Evolutionary conservation across 35 echinoderm and acorn worm genomes (phyloP).

Genomic region (Holothuria glaberrima): DNA sequence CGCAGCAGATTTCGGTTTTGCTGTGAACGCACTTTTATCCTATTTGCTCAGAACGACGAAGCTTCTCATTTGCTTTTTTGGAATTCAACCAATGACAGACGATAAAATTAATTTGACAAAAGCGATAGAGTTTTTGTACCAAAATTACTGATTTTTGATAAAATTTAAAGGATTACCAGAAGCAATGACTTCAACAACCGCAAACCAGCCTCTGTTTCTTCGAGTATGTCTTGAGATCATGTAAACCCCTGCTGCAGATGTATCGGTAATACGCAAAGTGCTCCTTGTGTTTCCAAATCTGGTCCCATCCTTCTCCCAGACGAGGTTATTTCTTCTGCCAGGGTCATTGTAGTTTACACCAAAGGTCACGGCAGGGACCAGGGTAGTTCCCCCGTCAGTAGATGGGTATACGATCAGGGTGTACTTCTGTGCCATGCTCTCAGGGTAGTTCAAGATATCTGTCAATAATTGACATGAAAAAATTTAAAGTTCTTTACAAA

Average conservation of each 20-base stretch:
- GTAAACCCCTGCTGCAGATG: background rate
- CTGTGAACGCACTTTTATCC: too few species aligned
- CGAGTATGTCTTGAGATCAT: background rate
- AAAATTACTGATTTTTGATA: too few species aligned
- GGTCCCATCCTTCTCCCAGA: background rate
- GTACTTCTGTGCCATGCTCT: background rate
- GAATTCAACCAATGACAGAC: too few species aligned
- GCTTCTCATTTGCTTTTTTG: too few species aligned
- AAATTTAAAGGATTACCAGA: background rate
- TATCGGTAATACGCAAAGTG: background rate
- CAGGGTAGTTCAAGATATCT: constrained; percentile 1
- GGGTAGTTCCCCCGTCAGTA: background rate
- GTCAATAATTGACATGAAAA: too few species aligned
- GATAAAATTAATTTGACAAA: too few species aligned
- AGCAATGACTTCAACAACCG: constrained; percentile 9
- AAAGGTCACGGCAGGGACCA: background rate
- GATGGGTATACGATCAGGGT: constrained; percentile 17
- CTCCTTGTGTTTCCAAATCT: too few species aligned
- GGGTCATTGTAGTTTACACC: background rate
- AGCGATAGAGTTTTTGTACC: too few species aligned
- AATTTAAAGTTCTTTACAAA: too few species aligned
- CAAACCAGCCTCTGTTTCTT: background rate
- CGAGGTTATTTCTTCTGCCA: background rate
- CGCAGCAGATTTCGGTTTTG: too few species aligned
- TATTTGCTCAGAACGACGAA: too few species aligned